Evolutionary conservation across 2,888 invertebrate species (phyloP).

Genomic region (Polydrusus pterygomalis): DNA sequence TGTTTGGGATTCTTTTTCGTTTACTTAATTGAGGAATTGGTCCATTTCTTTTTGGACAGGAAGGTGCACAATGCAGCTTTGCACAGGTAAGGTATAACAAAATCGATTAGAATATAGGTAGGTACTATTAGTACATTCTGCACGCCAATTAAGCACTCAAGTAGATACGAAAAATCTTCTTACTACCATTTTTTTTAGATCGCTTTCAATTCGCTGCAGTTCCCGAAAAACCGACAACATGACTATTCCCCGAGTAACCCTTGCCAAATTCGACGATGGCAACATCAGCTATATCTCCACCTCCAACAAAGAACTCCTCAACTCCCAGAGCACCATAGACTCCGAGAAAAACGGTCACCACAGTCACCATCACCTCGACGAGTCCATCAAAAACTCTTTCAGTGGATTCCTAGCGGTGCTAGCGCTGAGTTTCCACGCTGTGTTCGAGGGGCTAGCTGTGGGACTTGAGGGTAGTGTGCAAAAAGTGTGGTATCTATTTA

Average conservation of each 20-base stretch:
- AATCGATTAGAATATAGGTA: too few species aligned
- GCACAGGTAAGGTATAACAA: conserved; percentile 52
- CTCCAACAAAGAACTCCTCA: conserved; percentile 67
- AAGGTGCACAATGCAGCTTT: conserved; percentile 68
- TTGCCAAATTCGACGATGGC: conserved; percentile 68
- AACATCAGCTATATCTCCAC: conserved; percentile 66
- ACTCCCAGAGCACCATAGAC: conserved; percentile 65
- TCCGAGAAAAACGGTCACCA: conserved; percentile 58
- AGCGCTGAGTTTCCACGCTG: conserved; percentile 81
- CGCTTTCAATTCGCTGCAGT: conserved; percentile 74
- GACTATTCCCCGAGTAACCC: conserved; percentile 67
- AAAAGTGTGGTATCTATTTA: conserved; percentile 78
- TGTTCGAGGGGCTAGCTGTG: conserved; percentile 82
- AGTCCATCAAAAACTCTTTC: conserved; percentile 73
- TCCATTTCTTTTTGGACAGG: conserved; percentile 74
- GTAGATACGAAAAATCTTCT: too few species aligned
- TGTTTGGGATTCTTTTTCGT: conserved; percentile 80
- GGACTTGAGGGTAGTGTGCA: conserved; percentile 77
- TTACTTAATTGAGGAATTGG: conserved; percentile 78
- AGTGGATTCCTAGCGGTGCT: conserved; percentile 78
- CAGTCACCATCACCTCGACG: conserved; percentile 58
- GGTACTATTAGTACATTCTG: too few species aligned
- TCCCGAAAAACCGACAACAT: conserved; percentile 68
- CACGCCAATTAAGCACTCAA: too few species aligned
- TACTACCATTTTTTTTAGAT: conserved; percentile 62